Conservation (phyloP, 2,113 vertebrate genomes). For the Prionailurus viverrinus region DNA sequence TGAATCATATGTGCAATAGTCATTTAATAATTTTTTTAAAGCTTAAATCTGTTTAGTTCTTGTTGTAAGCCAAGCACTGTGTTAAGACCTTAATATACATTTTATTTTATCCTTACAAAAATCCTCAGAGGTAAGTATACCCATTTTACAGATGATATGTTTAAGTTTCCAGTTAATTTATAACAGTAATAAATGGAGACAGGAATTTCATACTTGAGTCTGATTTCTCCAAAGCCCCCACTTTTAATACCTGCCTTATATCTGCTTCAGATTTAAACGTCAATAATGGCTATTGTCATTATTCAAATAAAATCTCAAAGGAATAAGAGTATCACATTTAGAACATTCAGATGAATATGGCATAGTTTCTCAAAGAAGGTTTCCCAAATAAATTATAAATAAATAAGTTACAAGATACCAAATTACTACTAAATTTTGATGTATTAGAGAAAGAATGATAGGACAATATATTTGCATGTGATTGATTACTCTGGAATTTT, state of each 20-base stretch:
- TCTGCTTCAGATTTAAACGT: background rate
- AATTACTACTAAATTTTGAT: conserved; percentile 29
- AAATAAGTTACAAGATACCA: conserved; percentile 24
- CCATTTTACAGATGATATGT: background rate
- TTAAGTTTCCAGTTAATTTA: conserved; percentile 41
- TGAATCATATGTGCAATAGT: conserved; percentile 32
- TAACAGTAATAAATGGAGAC: background rate
- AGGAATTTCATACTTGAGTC: background rate
- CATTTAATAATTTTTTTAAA: conserved; percentile 20
- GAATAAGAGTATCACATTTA: background rate
- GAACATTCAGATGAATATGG: background rate
- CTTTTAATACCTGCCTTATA: background rate
- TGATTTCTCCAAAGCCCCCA: background rate
- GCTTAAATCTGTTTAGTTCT: conserved; percentile 8
- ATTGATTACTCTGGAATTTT: conserved; percentile 2
- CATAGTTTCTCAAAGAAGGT: background rate
- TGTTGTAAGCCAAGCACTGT: background rate
- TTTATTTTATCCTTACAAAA: conserved; percentile 28
- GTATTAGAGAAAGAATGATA: background rate
- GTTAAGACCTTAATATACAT: background rate
- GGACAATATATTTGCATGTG: background rate
- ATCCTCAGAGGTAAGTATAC: background rate
- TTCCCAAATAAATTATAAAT: background rate
- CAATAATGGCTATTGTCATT: background rate
- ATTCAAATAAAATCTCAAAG: conserved; percentile 45